Evolutionary conservation across 2,888 invertebrate species (phyloP), one percentile per base, ranked within the genome.

Genomic region (Bimastos eiseni): DNA sequence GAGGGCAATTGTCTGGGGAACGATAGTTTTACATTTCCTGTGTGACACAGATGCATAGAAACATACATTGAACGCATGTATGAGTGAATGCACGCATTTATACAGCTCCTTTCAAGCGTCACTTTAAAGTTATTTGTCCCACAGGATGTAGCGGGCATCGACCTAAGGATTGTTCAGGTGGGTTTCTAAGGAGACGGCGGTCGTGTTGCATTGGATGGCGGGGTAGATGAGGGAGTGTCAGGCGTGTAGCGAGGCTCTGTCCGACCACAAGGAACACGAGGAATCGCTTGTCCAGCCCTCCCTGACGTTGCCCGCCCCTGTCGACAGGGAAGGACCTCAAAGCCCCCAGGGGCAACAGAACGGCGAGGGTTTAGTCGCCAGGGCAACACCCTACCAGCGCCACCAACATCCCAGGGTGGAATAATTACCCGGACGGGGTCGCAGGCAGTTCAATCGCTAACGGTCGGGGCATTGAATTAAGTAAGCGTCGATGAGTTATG

Each of bases 401-500:
- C n/a, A n/a, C 70, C 70, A n/a, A 24, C 86, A 37, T 36, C 86
- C 86, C 86, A 36, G 37, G 86, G 86, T 86, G 86, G 86, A 86
- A 86, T 86, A 86, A 86, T 86, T 86, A 86, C 36, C 86, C 70
- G 70, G 37, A 15, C 8, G 86, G 86, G 86, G 86, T 86, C 86
- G 86, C 34, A 4, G 36, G 19, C 19, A 86, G 34, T 86, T 86
- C 86, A 86, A 34, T 24, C 13, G 86, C 24, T 86, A 86, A 86
- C 86, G 34, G 86, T 86, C 37, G 36, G 86, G 86, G 86, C 86
- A 86, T 86, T 86, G 86, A 86, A 86, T 86, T 86, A 86, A 86
- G 30, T 37, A 86, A 36, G 36, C 36, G 86, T 11, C 86, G 86
- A 86, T 86, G 86, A 86, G 37, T 86, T 86, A 86, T 86, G 17